These are phyloP conservation scores for Chromoteleia sp. DNA, from an alignment of 2,888 invertebrate species.

Conservation along the genomic window DNA sequence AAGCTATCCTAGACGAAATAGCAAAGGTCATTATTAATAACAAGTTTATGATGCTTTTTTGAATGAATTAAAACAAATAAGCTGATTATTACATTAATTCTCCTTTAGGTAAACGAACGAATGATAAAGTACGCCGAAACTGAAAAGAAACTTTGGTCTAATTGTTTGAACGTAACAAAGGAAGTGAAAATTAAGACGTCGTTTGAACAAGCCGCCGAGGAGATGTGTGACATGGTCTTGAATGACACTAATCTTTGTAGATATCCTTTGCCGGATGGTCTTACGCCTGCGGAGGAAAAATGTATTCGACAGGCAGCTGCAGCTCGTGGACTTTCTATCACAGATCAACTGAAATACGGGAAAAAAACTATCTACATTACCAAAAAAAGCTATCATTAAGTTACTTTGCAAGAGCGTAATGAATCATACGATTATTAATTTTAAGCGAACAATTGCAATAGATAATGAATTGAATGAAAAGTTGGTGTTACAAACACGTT, in stretches of 20 bases:
- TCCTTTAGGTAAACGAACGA: constrained; percentile 74
- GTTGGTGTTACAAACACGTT: too few species aligned
- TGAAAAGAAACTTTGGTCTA: constrained; percentile 83
- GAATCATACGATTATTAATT: too few species aligned
- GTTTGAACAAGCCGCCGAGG: constrained; percentile 84
- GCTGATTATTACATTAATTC: too few species aligned
- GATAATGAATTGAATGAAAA: too few species aligned
- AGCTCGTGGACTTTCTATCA: constrained; percentile 85
- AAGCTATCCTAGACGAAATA: constrained; percentile 86
- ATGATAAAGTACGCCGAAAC: constrained; percentile 80
- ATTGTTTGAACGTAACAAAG: constrained; percentile 77
- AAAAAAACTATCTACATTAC: constrained; percentile 70
- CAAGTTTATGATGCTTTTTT: not conserved
- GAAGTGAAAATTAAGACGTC: constrained; percentile 64
- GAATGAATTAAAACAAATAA: too few species aligned
- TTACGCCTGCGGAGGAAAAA: constrained; percentile 85
- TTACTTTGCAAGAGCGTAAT: too few species aligned
- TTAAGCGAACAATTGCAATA: too few species aligned
- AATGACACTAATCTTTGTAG: constrained; percentile 84
- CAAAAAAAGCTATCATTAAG: constrained; percentile 16
- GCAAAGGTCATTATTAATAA: constrained; percentile 79
- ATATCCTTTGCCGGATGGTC: constrained; percentile 85
- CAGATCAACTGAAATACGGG: constrained; percentile 75
- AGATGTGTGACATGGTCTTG: constrained; percentile 85
- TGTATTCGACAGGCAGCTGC: constrained; percentile 85